Evolutionary conservation across 1,140 invertebrate species (phyloP).

Genomic region (Oreohelix idahoensis): DNA sequence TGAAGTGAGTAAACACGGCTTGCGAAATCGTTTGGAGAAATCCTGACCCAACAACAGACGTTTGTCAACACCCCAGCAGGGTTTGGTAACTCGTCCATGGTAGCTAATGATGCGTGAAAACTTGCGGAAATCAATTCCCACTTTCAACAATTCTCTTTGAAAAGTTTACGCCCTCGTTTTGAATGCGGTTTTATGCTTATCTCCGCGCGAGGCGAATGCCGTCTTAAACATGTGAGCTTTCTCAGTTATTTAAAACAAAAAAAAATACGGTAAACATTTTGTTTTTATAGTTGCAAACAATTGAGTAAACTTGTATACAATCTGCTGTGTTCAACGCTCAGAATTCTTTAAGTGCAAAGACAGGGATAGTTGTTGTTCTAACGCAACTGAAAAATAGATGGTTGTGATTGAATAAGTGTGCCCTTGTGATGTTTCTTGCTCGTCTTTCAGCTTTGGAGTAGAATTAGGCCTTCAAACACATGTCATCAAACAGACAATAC

Average conservation of each 20-base stretch:
- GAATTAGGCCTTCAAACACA: too few relatives aligned
- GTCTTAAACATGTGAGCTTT: neutral
- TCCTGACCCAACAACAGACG: neutral
- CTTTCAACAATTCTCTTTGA: neutral
- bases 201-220: neutral
- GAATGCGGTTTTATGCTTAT: neutral
- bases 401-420: too few relatives aligned
- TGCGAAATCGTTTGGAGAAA: neutral
- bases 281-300: too few relatives aligned
- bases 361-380: too few relatives aligned
- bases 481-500: too few relatives aligned
- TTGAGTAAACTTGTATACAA: too few relatives aligned
- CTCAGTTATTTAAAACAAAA: too few relatives aligned
- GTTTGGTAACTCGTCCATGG: neutral
- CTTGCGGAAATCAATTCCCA: neutral
- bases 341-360: too few relatives aligned
- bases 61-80: constrained; percentile 1
- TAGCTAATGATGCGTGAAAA: neutral
- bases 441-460: too few relatives aligned
- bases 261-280: neutral
- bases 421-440: too few relatives aligned
- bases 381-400: too few relatives aligned
- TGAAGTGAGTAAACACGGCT: neutral
- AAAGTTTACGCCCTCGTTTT: neutral
- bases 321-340: too few relatives aligned